Base-by-base conservation (phyloP, 2,888 invertebrate species). In the Bombylius major region DNA sequence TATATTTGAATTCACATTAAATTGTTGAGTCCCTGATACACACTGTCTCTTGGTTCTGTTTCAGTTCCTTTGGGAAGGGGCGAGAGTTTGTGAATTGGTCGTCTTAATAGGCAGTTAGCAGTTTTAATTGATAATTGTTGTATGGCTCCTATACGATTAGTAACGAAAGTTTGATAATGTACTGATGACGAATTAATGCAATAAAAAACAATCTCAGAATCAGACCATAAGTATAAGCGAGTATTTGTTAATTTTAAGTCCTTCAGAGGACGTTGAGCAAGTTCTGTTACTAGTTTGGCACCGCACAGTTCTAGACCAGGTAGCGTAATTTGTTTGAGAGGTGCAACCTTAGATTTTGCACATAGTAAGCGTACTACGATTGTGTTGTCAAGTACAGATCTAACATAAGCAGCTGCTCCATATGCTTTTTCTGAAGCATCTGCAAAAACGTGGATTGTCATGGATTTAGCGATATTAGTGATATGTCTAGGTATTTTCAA, bases 301-400 rank as follows among this genome's bases (percentile, higher is more conserved):
- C 55, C 57, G 5, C 60, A 55, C 31, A 66, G 53, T 36, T 64
- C 62, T 5, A 66, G 51, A 9, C 63, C 53, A 9, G 63, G 62
- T 31, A 66, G 55, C 1, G 63, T 59, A 6, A 59, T 54, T 13
- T 53, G 46, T 47, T 64, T 65, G 5, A 47, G 11, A 12, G 58
- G 60, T 12, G 58, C 57, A 7, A 60, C 58, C 12, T 39, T 53
- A 5, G 58, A 57, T 54, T 60, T 60, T 6, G 57, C 47, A 47
- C 53, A 53, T 8, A 56, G 12, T 45, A 56, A 13, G 11, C 53
- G 56, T 6, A 53, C 49, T 8, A 63, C 54, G 3, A 63, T 49
- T 13, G 42, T 56, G 3, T 45, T 52, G 7, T 56, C 23, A 1
- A 11, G 36, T 5, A 50, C 39, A 0, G 51, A 45, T 33, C 54